Conservation (phyloP, 92 coral and sea anemone genomes). For the Siderastrea siderea region DNA sequence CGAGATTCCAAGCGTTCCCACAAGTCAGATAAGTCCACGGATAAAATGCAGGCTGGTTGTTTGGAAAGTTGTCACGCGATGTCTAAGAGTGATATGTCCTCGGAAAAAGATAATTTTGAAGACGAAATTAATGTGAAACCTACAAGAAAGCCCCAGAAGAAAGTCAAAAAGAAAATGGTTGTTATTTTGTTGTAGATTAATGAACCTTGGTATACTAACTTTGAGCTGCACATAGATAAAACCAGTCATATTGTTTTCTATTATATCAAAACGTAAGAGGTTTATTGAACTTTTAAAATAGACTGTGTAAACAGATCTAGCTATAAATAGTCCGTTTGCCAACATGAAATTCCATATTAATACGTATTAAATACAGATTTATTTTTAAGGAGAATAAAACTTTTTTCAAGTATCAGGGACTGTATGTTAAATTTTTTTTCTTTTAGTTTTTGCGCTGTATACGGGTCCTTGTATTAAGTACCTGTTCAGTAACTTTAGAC, state of each 20-base stretch:
- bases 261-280: too few species aligned
- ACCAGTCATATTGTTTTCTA: too few species aligned
- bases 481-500: background rate
- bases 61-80: background rate
- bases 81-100: background rate
- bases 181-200: slow-evolving; percentile 42
- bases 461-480: too few species aligned
- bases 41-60: background rate
- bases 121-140: background rate
- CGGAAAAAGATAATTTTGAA: background rate
- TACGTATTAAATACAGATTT: too few species aligned
- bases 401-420: too few species aligned
- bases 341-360: too few species aligned
- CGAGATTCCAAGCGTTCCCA: background rate
- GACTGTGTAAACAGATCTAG: too few species aligned
- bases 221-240: background rate
- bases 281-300: too few species aligned
- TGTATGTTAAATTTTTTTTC: background rate
- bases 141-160: background rate
- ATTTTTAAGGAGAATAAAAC: too few species aligned
- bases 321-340: too few species aligned
- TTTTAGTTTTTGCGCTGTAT: too few species aligned
- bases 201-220: background rate
- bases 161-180: slow-evolving; percentile 35
- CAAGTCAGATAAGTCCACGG: background rate